phyloP scores from a whole-genome alignment of 2,888 invertebrate genomes.

The Tortricodes alternella region DNA sequence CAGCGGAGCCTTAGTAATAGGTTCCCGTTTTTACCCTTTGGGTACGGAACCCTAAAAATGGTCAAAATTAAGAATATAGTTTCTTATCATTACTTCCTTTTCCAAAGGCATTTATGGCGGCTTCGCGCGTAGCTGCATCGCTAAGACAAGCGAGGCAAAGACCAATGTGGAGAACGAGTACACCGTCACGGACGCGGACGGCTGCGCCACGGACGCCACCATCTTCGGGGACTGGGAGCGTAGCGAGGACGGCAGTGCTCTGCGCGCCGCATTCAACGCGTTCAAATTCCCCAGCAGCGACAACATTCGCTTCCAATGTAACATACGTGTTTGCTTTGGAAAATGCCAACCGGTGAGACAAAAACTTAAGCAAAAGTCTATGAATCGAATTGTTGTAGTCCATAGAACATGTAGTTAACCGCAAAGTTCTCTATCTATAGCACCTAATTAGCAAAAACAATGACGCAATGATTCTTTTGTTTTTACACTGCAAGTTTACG shows the following conservation, averaged over 20 bases:
- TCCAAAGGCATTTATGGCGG: slow-evolving; percentile 93
- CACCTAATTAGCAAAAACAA: no score
- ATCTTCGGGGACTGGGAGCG: slow-evolving; percentile 98
- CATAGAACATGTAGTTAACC: no score
- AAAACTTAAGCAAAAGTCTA: no score
- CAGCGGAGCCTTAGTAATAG: no score
- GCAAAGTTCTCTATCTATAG: no score
- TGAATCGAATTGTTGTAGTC: no score
- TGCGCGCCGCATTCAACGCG: slow-evolving; percentile 95
- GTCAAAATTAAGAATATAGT: no score
- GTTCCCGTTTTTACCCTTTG: no score
- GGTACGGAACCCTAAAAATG: no score
- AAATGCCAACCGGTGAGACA: slow-evolving; percentile 94
- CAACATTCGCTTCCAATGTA: slow-evolving; percentile 97
- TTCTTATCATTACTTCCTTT: background rate
- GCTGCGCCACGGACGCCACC: slow-evolving; percentile 95
- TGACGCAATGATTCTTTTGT: no score
- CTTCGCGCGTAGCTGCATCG: slow-evolving; percentile 95
- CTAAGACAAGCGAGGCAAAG: slow-evolving; percentile 93
- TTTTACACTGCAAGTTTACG: no score
- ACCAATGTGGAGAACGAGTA: slow-evolving; percentile 93
- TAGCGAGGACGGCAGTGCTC: slow-evolving; percentile 91
- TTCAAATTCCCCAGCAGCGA: slow-evolving; percentile 98
- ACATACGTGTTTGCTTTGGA: slow-evolving; percentile 96
- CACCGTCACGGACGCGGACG: slow-evolving; percentile 95